phyloP scores from a whole-genome alignment of 2,113 vertebrate genomes.

The Tragelaphus imberbis region DNA sequence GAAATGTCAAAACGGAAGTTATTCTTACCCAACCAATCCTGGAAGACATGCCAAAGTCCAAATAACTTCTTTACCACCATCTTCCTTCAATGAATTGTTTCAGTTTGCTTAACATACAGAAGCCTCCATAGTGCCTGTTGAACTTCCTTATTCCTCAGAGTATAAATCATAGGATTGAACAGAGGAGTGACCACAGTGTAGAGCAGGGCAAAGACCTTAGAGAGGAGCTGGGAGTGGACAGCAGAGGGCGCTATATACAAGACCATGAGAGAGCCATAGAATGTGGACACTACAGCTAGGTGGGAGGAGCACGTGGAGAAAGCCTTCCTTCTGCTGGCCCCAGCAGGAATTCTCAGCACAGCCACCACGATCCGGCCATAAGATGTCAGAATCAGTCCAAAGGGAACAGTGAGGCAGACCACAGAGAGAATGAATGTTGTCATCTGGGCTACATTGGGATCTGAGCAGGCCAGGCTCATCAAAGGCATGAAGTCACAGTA shows the following conservation, averaged over 20 bases:
- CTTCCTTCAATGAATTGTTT: not conserved
- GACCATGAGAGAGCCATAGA: conserved; percentile 42
- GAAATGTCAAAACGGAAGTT: not conserved
- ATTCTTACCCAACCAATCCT: not conserved
- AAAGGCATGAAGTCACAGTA: conserved; percentile 61
- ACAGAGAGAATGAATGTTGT: conserved; percentile 42
- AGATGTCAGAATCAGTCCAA: conserved; percentile 44
- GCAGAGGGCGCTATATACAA: conserved; percentile 42
- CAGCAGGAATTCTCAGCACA: conserved; percentile 33
- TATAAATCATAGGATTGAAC: conserved; percentile 57
- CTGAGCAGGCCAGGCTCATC: conserved; percentile 40
- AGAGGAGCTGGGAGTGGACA: conserved; percentile 37
- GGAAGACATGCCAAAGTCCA: not conserved
- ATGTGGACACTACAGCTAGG: conserved; percentile 36
- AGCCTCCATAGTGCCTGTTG: not conserved
- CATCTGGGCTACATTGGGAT: conserved; percentile 13
- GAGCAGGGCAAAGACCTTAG: conserved; percentile 50
- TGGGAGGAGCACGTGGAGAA: conserved; percentile 51
- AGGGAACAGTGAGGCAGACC: conserved; percentile 45
- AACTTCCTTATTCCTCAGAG: conserved; percentile 51
- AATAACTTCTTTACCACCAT: not conserved
- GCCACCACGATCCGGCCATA: conserved; percentile 3
- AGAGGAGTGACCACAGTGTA: conserved; percentile 48
- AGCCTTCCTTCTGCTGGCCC: not conserved
- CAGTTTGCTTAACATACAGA: not conserved